Evolutionary conservation across 2,797 vertebrate genomes (phyloP).

Genomic region (Cercopithecus petaurista): DNA sequence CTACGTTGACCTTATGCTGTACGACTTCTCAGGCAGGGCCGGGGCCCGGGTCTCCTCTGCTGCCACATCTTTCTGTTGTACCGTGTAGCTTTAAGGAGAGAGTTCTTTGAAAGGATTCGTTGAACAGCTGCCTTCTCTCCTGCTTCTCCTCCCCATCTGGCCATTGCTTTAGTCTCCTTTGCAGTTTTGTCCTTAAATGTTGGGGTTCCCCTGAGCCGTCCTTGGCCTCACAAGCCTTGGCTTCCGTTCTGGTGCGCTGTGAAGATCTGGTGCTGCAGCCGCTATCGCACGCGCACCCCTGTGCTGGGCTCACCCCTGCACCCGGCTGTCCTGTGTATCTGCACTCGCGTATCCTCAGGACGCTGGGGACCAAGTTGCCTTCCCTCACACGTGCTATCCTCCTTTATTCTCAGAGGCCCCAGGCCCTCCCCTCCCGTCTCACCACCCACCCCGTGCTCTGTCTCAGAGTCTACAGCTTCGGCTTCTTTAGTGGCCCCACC

Average conservation of each 20-base stretch:
- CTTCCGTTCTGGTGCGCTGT: too few species aligned
- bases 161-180: not conserved
- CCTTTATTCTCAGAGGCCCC: not conserved
- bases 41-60: not conserved
- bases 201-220: not conserved
- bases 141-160: not conserved
- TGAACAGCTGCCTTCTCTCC: not conserved
- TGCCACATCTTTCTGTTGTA: not conserved
- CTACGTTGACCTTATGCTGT: not conserved
- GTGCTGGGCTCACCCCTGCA: not conserved
- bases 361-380: rapidly evolving
- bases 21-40: not conserved
- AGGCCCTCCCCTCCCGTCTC: not conserved
- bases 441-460: rapidly evolving
- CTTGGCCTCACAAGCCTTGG: not conserved
- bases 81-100: not conserved
- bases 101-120: not conserved
- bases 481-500: not conserved
- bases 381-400: not conserved
- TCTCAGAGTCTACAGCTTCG: not conserved
- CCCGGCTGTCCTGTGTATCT: not conserved
- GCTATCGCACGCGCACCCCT: not conserved
- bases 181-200: not conserved
- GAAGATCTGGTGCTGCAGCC: not conserved
- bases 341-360: not conserved